These are phyloP conservation scores for Helicoverpa armigera DNA, from an alignment of 1,140 invertebrate species.

Conservation along the genomic window DNA sequence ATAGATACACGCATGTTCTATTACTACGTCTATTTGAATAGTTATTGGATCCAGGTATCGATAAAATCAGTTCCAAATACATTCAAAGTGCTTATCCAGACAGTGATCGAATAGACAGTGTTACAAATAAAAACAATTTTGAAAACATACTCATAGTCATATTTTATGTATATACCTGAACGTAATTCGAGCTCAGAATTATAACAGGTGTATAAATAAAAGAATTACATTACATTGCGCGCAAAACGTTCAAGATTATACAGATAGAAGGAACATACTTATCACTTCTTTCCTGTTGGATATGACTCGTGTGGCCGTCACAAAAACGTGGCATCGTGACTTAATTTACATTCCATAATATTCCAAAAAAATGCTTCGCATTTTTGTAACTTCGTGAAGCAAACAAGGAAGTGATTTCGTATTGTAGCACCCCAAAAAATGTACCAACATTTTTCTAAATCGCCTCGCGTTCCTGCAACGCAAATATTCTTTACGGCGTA, in stretches of 20 bases:
- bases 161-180: background rate
- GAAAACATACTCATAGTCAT: background rate
- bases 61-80: background rate
- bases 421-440: slow-evolving; percentile 30
- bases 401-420: slow-evolving; percentile 29
- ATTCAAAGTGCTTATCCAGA: no score
- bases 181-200: background rate
- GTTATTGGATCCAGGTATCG: background rate
- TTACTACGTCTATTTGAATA: no score
- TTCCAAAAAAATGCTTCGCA: slow-evolving; percentile 15
- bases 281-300: slow-evolving; percentile 3
- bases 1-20: no score
- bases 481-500: slow-evolving; percentile 4
- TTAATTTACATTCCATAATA: slow-evolving; percentile 32
- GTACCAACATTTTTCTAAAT: slow-evolving; percentile 26
- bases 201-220: no score
- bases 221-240: background rate
- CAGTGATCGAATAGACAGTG: background rate
- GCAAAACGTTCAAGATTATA: slow-evolving; percentile 15
- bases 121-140: background rate
- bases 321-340: slow-evolving; percentile 31
- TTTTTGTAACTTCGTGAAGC: slow-evolving; percentile 19
- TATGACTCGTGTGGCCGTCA: slow-evolving; percentile 1
- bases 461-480: slow-evolving; percentile 4
- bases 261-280: slow-evolving; percentile 19